These are phyloP conservation scores for Bombylius discolor DNA, from an alignment of 2,888 invertebrate species.

Conservation along the genomic window DNA sequence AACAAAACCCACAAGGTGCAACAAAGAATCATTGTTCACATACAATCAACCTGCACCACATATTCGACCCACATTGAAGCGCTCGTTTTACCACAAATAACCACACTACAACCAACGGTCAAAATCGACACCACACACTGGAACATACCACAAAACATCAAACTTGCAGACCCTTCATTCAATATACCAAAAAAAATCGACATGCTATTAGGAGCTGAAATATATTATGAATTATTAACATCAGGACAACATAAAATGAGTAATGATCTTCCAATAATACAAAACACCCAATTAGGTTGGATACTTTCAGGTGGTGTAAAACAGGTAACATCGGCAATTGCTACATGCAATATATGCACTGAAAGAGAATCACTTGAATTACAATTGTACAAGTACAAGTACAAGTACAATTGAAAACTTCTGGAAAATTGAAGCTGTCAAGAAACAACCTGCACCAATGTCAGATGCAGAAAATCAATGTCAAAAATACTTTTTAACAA, in stretches of 20 bases:
- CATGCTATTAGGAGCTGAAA: slow-evolving; percentile 12
- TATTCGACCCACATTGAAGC: slow-evolving; percentile 9
- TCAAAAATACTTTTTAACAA: not conserved
- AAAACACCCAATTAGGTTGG: not conserved
- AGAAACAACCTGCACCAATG: not conserved
- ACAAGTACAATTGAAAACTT: not conserved
- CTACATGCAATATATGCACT: not conserved
- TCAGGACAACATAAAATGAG: not conserved
- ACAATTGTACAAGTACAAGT: no score
- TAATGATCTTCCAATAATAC: not conserved
- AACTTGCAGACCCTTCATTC: slow-evolving; percentile 14
- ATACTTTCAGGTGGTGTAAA: not conserved
- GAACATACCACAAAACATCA: slow-evolving; percentile 12
- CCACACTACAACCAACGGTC: slow-evolving; percentile 13
- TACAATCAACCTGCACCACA: not conserved
- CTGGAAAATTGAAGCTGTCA: not conserved
- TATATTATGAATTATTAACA: not conserved
- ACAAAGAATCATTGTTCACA: not conserved
- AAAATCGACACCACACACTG: slow-evolving; percentile 6
- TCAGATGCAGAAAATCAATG: not conserved
- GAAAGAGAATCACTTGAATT: not conserved
- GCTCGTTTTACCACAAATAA: slow-evolving; percentile 12
- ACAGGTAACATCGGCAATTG: not conserved
- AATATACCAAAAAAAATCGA: slow-evolving; percentile 12
- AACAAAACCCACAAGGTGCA: no score